phyloP scores from a whole-genome alignment of 2,797 vertebrate genomes.

The Anguilla obscura region DNA sequence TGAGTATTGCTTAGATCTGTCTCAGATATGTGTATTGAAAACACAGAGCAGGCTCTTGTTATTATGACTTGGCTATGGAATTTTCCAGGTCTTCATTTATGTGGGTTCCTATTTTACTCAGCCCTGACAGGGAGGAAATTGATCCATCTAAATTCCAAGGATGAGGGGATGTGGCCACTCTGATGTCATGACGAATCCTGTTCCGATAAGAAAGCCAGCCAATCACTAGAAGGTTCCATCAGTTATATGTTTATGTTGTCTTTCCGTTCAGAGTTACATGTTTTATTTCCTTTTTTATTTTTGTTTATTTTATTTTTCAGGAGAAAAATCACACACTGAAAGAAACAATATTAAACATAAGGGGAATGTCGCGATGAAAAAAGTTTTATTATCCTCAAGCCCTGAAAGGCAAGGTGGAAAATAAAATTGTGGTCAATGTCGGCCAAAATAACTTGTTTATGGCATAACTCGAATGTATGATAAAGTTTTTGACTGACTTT shows the following conservation, averaged over 20 bases:
- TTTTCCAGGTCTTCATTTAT: background rate
- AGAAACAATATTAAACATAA: background rate
- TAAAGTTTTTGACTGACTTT: too few relatives aligned
- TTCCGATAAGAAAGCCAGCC: background rate
- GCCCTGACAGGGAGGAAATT: background rate
- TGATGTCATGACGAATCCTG: background rate
- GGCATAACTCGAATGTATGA: too few relatives aligned
- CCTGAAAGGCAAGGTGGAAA: background rate
- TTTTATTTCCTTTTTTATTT: background rate
- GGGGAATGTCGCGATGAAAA: background rate
- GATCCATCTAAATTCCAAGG: conserved; percentile 5
- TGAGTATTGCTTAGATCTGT: background rate
- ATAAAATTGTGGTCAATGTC: background rate
- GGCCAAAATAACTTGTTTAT: too few relatives aligned
- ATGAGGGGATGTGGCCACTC: background rate
- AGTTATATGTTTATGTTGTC: background rate
- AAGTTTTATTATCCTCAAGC: background rate
- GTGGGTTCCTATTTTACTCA: background rate
- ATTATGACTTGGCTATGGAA: background rate
- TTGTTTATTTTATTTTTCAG: background rate
- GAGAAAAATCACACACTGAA: background rate
- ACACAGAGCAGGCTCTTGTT: background rate
- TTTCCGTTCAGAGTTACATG: background rate
- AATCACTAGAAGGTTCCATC: background rate
- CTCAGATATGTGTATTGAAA: background rate